Evolutionary conservation across 92 coral and sea anemone species (phyloP), one percentile per base, ranked within the genome.

Genomic region (Porites cylindrica): DNA sequence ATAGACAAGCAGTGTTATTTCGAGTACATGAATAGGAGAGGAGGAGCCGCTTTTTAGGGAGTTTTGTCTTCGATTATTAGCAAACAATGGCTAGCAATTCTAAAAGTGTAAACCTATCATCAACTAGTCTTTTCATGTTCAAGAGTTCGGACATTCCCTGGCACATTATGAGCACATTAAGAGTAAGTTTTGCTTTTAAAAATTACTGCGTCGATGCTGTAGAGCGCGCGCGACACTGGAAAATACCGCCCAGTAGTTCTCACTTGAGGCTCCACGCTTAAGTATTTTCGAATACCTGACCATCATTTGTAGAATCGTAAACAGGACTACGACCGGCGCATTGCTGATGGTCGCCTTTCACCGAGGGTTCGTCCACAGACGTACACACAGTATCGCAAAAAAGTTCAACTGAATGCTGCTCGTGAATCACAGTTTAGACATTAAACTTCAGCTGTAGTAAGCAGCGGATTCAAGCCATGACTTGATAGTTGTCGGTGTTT

Each of bases 1-100:
- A 20, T 20, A 32, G 13, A 12, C 77, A 72, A 67, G 90, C 21
- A 32, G 65, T 52, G 47, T 62, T 83, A 73, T 83, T 73, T 73
- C 62, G 72, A 19, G 70, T 14, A 62, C 51, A 53, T 62, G 52
- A 52, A 54, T 54, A 54, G 11, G 77, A 71, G 82, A 88, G 96
- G 94, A 63, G 92, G 91, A 78, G 89, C 77, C 54, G 18, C 9
- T 29, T 70, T 77, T 82, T 94, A 81, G 82, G 17, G 85, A 82
- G 85, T 85, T 87, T 92, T 92, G 94, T 94, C 72, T 74, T 82
- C 65, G 51, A 85, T 90, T 91, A 88, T 90, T 84, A 88, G 90
- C 65, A 56, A 76, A 85, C 93, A 88, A 93, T 82, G 66, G 83
- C 26, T 77, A 80, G 84, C 90, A 89, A 86, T 86, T 85, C 79